Evolutionary conservation across 2,797 vertebrate genomes (phyloP), one percentile per base, ranked within the genome.

Genomic region (Catharus ustulatus): DNA sequence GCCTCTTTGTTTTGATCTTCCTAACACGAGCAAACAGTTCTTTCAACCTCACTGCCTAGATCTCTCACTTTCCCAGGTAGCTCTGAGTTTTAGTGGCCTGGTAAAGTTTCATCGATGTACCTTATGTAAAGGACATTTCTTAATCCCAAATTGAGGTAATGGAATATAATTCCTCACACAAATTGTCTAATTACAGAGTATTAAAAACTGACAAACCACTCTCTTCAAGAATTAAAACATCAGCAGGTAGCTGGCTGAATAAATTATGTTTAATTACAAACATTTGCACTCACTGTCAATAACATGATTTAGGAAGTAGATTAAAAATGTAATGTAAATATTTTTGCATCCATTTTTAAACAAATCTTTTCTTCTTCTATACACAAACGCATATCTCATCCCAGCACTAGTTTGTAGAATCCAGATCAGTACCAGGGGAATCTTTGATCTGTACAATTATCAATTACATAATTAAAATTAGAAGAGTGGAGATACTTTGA

Each of bases 391-490:
- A 6, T 46, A 81, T 80, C 43, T 2, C 0, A 8, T 48, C 68
- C 62, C 61, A 86, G 32, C 77, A 87, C 57, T 85, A 69, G 87
- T 88, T 80, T 90, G 55, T 73, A 72, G 75, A 95, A 93, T 89
- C 27, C 34, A 67, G 32, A 80, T 89, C 77, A 59, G 23, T 71
- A 69, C 14, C 24, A 92, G 40, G 51, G 54, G 63, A 80, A 43
- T 45, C 30, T 90, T 82, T 66, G 75, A 92, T 86, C 76, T 91
- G 13, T 54, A 88, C 71, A 87, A 88, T 91, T 93, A 93, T 75
- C 88, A 90, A 96, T 83, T 64, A 88, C n/a, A 75, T 49, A 84
- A 75, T 58, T 92, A 85, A 86, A 95, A 90, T 92, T 49, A 77
- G 86, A 46, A 85, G 80, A 82, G 12, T 76, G 21, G 46, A 64